A percentile compares a stretch with the other conserved stretches of the same genome.
These are phyloP conservation scores for Archips crataeganus DNA, from an alignment of 2,888 invertebrate species.

Conservation along the genomic window DNA sequence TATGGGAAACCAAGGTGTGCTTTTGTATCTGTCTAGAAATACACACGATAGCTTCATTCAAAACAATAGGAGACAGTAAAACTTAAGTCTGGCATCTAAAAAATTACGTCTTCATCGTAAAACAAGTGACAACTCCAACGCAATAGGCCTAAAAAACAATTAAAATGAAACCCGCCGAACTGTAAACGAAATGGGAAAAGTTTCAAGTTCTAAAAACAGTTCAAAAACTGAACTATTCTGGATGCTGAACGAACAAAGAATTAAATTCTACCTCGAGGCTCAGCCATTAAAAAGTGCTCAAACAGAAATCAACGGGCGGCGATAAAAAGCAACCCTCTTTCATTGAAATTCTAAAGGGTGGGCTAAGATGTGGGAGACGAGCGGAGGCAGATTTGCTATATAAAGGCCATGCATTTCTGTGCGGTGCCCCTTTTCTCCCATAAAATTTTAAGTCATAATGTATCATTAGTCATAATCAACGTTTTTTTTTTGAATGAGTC, in stretches of 20 bases:
- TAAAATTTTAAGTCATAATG: no score
- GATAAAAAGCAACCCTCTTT: constrained; percentile 63
- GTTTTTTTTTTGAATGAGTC: no score
- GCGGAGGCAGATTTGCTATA: constrained; percentile 1
- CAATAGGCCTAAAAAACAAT: constrained; percentile 4
- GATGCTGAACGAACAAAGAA: constrained; percentile 42
- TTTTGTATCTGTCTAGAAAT: no score
- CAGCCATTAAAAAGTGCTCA: constrained; percentile 74
- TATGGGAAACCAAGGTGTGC: no score
- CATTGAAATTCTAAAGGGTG: constrained; percentile 46
- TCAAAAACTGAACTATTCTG: constrained; percentile 45
- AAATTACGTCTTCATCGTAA: neutral
- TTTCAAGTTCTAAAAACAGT: constrained; percentile 13
- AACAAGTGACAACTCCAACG: neutral
- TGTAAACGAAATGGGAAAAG: constrained; percentile 33
- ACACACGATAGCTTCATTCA: no score
- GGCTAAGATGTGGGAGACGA: constrained; percentile 15
- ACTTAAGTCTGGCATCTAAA: neutral
- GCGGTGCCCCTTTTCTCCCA: no score
- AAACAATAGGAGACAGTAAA: no score
- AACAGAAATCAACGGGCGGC: constrained; percentile 69
- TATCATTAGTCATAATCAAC: no score
- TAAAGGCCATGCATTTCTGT: no score
- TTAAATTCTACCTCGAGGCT: constrained; percentile 53
- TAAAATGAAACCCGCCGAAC: constrained; percentile 7